Evolutionary conservation across 2,797 vertebrate species (phyloP).

Genomic region (Huso huso): DNA sequence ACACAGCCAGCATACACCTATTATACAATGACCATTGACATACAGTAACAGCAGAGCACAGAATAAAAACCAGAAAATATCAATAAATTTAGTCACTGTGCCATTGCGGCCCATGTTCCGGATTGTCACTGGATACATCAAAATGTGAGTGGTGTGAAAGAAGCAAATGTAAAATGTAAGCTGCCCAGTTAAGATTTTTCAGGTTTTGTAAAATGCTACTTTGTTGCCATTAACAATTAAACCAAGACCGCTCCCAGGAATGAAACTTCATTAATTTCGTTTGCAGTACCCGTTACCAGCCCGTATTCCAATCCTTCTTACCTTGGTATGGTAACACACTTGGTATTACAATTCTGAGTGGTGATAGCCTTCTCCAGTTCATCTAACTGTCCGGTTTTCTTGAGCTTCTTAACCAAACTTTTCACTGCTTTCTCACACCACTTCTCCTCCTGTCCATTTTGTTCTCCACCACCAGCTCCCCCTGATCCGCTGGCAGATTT

Average conservation of each 20-base stretch:
- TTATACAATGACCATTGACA: too few relatives aligned
- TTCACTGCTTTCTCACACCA: slow-evolving; percentile 98
- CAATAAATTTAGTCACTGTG: too few relatives aligned
- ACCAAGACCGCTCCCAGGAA: background rate
- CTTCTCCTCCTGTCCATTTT: slow-evolving; percentile 92
- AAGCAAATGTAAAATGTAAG: background rate
- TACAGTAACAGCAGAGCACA: too few relatives aligned
- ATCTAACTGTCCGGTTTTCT: slow-evolving; percentile 94
- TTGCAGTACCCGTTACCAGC: background rate
- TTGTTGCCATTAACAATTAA: background rate
- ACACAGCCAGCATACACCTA: too few relatives aligned
- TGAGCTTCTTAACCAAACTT: slow-evolving; percentile 95
- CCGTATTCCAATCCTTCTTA: slow-evolving; percentile 38
- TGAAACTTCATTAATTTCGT: background rate
- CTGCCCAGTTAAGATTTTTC: slow-evolving; percentile 1
- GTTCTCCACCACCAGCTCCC: slow-evolving; percentile 83
- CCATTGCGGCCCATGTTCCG: too few relatives aligned
- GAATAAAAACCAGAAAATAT: too few relatives aligned
- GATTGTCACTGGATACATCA: too few relatives aligned
- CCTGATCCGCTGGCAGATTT: slow-evolving; percentile 78
- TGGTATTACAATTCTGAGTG: slow-evolving; percentile 93
- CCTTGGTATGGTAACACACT: slow-evolving; percentile 97
- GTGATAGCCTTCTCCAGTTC: slow-evolving; percentile 96
- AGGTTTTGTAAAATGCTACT: background rate
- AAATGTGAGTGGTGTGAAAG: too few relatives aligned